Evolutionary conservation across 2,797 vertebrate species (phyloP), one percentile per base, ranked within the genome.

Genomic region (Eidolon dupreanum): DNA sequence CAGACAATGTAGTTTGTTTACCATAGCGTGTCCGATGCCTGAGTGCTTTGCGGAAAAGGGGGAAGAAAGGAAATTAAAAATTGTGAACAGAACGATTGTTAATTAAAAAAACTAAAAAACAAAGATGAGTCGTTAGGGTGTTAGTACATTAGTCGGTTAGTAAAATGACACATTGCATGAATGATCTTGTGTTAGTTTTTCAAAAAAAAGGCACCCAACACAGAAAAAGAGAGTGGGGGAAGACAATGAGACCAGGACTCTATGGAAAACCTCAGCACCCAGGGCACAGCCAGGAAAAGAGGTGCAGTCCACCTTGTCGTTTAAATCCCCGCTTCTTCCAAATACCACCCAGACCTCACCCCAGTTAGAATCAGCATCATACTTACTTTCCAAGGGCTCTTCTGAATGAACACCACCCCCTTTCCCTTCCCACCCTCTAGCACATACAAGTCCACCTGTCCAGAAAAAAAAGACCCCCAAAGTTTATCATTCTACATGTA

Each of bases 1-100:
- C 99, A 99, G 98, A 99, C 99, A 99, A 99, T 99, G 99, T 99
- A 99, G 99, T 99, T 99, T 99, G 99, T 99, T 99, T 99, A 99
- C 99, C 99, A 99, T 99, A 99, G 99, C 98, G 98, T 99, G 98
- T 99, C 99, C 99, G 99, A 99, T 99, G 99, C 99, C 99, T 99
- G 99, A 99, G 99, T 99, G 99, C 99, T 99, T 99, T 99, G 99
- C 98, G 98, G 98, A 99, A 99, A 99, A 99, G 99, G 99, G 99
- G 99, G 99, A 99, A 99, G 98, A 99, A 99, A 99, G 99, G 99
- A 99, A 99, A 99, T 98, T 99, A 98, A 99, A 99, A 99, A 99
- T 98, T 95, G 98, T 99, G 98, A 99, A 99, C 98, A 99, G 98
- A 98, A 98, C 98, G 98, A 98, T 98, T 99, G 99, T 99, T 99